A percentile compares a stretch with the other conserved stretches of the same genome.
phyloP scores from a whole-genome alignment of 2,888 invertebrate genomes.

The Ceramica pisi region DNA sequence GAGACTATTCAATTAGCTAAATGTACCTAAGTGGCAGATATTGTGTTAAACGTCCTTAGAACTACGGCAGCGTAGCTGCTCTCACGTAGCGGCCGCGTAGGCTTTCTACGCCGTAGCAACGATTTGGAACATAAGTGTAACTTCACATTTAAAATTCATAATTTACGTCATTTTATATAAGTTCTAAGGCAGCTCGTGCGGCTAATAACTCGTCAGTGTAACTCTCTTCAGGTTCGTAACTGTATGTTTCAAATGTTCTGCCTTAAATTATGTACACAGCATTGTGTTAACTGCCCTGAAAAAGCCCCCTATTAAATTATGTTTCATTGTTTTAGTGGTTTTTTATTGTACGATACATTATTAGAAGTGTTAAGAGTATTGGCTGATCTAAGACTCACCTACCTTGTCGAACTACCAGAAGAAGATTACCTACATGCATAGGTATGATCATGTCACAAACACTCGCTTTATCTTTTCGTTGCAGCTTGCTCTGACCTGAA shows the following conservation, averaged over 20 bases:
- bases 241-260: constrained; percentile 36
- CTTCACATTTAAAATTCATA: no score
- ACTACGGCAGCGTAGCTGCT: no score
- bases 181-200: no score
- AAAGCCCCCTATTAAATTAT: constrained; percentile 11
- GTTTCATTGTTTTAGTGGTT: constrained; percentile 10
- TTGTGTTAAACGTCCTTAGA: no score
- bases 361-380: constrained; percentile 3
- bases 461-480: not conserved
- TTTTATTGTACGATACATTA: constrained; percentile 23
- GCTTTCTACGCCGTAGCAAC: no score
- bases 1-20: no score
- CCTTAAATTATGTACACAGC: constrained; percentile 40
- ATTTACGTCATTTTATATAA: no score
- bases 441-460: not conserved
- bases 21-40: no score
- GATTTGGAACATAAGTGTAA: no score
- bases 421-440: not conserved
- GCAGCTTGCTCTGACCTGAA: not conserved
- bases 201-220: no score
- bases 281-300: constrained; percentile 21
- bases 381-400: not conserved
- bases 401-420: not conserved
- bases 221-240: constrained; percentile 14
- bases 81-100: no score